Base-by-base conservation (phyloP, 2,797 vertebrate genomes). In the Tiaroga cobitis region DNA sequence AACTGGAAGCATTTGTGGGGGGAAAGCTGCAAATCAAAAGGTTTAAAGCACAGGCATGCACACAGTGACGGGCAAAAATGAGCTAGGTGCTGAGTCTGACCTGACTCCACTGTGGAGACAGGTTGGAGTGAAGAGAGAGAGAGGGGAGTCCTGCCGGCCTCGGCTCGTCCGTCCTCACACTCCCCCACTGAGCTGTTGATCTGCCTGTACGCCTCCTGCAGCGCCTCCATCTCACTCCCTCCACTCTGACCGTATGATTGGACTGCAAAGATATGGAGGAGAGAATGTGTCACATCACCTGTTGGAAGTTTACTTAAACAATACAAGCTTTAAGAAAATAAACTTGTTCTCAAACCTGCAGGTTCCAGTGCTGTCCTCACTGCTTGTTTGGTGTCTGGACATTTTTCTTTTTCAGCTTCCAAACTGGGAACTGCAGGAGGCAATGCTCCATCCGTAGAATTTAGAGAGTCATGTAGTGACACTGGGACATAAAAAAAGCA, bases 381-480 rank as follows among this genome's bases (percentile, higher is more conserved):
- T 82, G 67, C 59, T 73, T 83, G 87, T 88, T 8, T 82, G 19
- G 59, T 59, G 77, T 87, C 88, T 81, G 92, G 91, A 85, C 92
- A 88, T 65, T 91, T 84, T 83, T 88, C 8, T 91, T 54, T 83
- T 49, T 46, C 34, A 32, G 39, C 19, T 9, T 11, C 32, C 70
- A 87, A 51, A 32, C 26, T 80, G 39, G 85, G 59, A 15, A 85
- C 85, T 70, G 21, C 65, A 51, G 74, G 39, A 70, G 72, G 90
- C n/a, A 90, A 88, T 68, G 89, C 73, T 26, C 94, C 88, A 76
- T 82, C 87, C 21, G 93, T 85, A 59, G 96, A 97, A 16, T 98
- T 96, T 91, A 97, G 91, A 21, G 97, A 97, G 89, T 97, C 97
- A 85, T 96, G 93, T 0, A 98, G 91, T 63, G 95, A 94, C 63